Percentiles rank a stretch among this genome's conserved stretches.
phyloP scores from a whole-genome alignment of 2,888 invertebrate genomes.

The Phaedon cochleariae region DNA sequence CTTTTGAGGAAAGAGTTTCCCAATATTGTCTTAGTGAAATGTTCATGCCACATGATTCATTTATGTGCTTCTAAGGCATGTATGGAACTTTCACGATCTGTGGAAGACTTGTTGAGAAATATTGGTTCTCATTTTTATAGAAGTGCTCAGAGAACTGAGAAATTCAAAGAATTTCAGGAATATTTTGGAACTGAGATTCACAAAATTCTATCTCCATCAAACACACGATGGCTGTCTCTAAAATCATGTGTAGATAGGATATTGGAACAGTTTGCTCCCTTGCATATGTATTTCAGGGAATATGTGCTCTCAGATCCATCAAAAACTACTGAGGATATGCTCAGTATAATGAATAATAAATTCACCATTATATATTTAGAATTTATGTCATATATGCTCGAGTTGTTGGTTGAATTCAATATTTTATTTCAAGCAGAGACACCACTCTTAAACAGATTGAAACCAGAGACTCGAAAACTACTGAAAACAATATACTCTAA shows the following conservation, averaged over 20 bases:
- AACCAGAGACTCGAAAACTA: slow-evolving; percentile 17
- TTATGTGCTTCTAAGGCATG: slow-evolving; percentile 19
- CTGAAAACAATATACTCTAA: no score
- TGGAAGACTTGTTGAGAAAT: slow-evolving; percentile 12
- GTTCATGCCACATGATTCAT: slow-evolving; percentile 21
- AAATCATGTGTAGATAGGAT: slow-evolving; percentile 20
- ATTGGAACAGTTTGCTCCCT: slow-evolving; percentile 14
- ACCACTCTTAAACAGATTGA: slow-evolving; percentile 9
- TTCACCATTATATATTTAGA: slow-evolving; percentile 18
- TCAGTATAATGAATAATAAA: slow-evolving; percentile 15
- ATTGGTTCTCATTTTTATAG: slow-evolving; percentile 15
- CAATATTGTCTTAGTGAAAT: slow-evolving; percentile 16
- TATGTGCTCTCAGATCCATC: slow-evolving; percentile 14
- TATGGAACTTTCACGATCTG: background rate
- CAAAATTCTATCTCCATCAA: slow-evolving; percentile 19
- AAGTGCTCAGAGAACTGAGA: background rate
- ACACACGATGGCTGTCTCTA: slow-evolving; percentile 15
- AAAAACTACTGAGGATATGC: slow-evolving; percentile 18
- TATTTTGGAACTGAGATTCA: slow-evolving; percentile 14
- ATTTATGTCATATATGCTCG: slow-evolving; percentile 13
- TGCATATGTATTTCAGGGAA: slow-evolving; percentile 8
- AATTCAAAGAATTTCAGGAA: slow-evolving; percentile 9
- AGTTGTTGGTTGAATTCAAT: slow-evolving; percentile 10
- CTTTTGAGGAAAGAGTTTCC: slow-evolving; percentile 14
- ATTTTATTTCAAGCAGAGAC: slow-evolving; percentile 18